Conservation (phyloP, 1,140 invertebrate genomes). For the Cydia amplana region DNA sequence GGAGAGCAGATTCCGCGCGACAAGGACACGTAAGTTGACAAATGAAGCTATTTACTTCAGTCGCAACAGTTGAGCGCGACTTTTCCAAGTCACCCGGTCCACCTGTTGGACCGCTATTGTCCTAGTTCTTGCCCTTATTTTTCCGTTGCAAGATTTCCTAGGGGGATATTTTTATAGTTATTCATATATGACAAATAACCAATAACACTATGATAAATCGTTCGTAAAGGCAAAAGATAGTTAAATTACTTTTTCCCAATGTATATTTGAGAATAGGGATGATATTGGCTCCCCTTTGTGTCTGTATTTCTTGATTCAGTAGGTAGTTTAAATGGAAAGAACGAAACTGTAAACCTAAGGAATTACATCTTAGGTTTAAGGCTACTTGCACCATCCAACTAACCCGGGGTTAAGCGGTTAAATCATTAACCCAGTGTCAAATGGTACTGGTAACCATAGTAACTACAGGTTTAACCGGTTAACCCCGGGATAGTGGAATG, state of each 20-base stretch:
- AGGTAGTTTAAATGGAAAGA: neutral
- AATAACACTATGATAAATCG: neutral
- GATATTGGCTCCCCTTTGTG: neutral
- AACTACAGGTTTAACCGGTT: no score
- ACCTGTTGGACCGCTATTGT: conserved; percentile 22
- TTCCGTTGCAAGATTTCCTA: conserved; percentile 13
- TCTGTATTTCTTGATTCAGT: neutral
- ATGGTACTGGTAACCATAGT: no score
- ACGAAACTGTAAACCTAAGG: no score
- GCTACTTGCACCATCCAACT: no score
- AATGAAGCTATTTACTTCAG: conserved; percentile 40
- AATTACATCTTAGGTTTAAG: no score
- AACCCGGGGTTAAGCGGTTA: no score
- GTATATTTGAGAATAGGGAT: neutral
- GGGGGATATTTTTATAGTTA: neutral
- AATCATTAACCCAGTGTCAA: no score
- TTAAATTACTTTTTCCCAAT: no score
- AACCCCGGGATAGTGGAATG: no score
- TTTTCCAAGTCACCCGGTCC: neutral
- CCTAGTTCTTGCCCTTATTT: conserved; percentile 21
- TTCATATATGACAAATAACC: neutral
- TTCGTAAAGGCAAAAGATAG: neutral
- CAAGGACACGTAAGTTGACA: conserved; percentile 79
- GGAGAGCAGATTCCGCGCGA: conserved; percentile 81
- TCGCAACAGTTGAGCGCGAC: neutral